Conservation (phyloP, 2,113 vertebrate genomes). For the Engraulis encrasicolus region DNA sequence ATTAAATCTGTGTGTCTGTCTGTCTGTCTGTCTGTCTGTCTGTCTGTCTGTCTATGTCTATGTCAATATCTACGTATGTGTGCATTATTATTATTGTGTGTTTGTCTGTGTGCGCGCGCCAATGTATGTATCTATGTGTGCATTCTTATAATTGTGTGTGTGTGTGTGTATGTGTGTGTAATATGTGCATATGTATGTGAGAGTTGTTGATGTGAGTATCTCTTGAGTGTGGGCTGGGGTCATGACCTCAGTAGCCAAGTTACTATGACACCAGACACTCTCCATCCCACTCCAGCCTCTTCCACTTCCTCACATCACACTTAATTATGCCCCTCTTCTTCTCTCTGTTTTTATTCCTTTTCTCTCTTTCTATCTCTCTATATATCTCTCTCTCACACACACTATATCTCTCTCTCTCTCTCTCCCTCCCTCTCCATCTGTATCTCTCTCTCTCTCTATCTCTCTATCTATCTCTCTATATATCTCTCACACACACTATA, state of each 20-base stretch:
- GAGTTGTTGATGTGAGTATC: constrained; percentile 78
- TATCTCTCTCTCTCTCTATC: constrained; percentile 16
- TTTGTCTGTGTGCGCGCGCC: constrained; percentile 58
- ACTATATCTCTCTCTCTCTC: not conserved
- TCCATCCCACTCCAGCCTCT: constrained; percentile 69
- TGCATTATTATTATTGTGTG: constrained; percentile 56
- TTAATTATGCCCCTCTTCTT: constrained; percentile 69
- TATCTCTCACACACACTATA: no score
- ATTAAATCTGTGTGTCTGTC: constrained; percentile 57
- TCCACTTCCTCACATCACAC: constrained; percentile 56
- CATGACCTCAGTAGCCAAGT: constrained; percentile 69
- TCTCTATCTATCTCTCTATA: not conserved
- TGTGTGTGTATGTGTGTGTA: constrained; percentile 41
- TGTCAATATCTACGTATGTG: no score
- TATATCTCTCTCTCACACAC: constrained; percentile 31
- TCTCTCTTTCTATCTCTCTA: constrained; percentile 66
- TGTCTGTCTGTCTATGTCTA: no score
- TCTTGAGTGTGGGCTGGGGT: constrained; percentile 77
- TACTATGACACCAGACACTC: constrained; percentile 77
- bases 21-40: constrained; percentile 58
- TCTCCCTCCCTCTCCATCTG: constrained; percentile 29
- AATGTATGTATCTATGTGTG: constrained; percentile 34
- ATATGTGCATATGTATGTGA: constrained; percentile 62
- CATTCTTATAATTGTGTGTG: no score
- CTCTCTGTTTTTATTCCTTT: constrained; percentile 47